phyloP scores from a whole-genome alignment of 2,888 invertebrate genomes.

The Nebria salina region DNA sequence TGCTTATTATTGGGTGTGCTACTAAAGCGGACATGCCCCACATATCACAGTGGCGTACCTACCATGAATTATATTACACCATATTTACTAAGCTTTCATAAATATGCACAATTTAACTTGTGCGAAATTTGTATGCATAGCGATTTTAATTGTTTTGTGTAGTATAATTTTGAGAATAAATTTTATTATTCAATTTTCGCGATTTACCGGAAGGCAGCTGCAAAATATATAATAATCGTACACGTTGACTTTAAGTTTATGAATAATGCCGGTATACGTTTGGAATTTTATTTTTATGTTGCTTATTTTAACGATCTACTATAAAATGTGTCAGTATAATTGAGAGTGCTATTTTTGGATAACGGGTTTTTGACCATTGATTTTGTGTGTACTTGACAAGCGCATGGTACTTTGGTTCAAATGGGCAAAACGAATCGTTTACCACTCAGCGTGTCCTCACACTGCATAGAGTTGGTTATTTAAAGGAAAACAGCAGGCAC shows the following conservation, averaged over 20 bases:
- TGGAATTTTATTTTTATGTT: background rate
- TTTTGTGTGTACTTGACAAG: background rate
- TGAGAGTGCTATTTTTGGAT: background rate
- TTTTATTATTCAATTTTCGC: too few relatives aligned
- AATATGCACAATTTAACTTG: background rate
- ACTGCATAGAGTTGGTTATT: background rate
- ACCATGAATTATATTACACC: constrained; percentile 13
- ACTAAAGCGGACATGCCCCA: constrained; percentile 44
- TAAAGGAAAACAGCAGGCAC: background rate
- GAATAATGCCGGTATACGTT: background rate
- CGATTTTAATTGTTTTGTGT: background rate
- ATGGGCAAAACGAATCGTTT: background rate
- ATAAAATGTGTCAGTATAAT: background rate
- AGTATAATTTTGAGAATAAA: background rate
- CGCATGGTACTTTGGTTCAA: background rate
- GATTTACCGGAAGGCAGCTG: too few relatives aligned
- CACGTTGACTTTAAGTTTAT: background rate
- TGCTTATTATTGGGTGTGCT: constrained; percentile 38
- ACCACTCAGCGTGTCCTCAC: background rate
- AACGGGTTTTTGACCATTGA: background rate
- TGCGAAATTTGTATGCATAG: background rate
- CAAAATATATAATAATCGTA: too few relatives aligned
- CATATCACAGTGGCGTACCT: constrained; percentile 41
- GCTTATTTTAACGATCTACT: background rate
- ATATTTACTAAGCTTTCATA: too few relatives aligned